A percentile compares a stretch with the other conserved stretches of the same genome.
Conservation (phyloP, 2,888 invertebrate species). For the Hemaris fuciformis region DNA sequence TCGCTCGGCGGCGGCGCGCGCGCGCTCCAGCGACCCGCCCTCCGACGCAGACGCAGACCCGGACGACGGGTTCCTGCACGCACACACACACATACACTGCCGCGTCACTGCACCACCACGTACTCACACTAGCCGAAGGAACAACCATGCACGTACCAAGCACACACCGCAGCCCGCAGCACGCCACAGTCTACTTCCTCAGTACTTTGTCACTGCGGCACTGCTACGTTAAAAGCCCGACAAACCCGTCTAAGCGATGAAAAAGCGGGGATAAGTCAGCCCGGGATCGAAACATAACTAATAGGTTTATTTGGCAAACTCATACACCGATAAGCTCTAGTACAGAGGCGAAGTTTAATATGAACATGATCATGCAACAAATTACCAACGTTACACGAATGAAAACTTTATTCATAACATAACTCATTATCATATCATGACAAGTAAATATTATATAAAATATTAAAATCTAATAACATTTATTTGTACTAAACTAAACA, state of each 20-base stretch:
- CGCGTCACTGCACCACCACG: neutral
- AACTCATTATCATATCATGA: neutral
- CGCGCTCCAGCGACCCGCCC: slow-evolving; percentile 92
- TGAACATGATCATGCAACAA: slow-evolving; percentile 18
- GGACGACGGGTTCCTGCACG: slow-evolving; percentile 89
- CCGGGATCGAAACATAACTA: neutral
- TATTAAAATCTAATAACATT: neutral
- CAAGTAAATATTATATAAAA: neutral
- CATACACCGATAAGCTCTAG: neutral
- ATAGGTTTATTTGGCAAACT: neutral
- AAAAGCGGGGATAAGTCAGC: neutral
- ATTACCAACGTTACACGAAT: slow-evolving; percentile 19
- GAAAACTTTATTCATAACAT: neutral
- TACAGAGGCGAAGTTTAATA: neutral
- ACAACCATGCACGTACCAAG: neutral
- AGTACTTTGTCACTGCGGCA: neutral
- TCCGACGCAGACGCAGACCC: slow-evolving; percentile 91
- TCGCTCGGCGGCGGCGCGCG: slow-evolving; percentile 87
- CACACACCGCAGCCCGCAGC: too few relatives aligned
- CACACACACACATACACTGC: slow-evolving; percentile 17
- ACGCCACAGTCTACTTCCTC: neutral
- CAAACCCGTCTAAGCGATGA: neutral
- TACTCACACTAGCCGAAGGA: neutral
- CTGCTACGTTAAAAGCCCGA: neutral
- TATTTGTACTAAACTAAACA: neutral